These are phyloP conservation scores for Labrus mixtus DNA, from an alignment of 2,113 vertebrate genomes.

Conservation along the genomic window DNA sequence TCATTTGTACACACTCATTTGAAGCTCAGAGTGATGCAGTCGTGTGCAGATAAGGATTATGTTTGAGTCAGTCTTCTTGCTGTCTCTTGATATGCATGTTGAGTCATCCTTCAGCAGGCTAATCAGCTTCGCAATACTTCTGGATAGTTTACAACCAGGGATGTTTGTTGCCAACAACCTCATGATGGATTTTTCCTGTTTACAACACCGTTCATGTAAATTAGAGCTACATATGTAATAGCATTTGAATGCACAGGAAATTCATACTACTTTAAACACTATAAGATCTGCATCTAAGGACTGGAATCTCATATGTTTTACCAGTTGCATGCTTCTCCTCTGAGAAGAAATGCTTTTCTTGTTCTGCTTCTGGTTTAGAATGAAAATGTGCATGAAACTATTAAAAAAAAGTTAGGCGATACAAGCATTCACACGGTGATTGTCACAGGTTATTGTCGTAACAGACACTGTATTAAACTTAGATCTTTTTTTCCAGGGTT, in stretches of 20 bases:
- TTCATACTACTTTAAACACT: background rate
- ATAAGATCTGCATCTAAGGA: background rate
- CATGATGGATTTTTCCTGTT: slow-evolving; percentile 4
- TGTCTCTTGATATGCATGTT: slow-evolving; percentile 16
- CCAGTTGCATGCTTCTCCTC: background rate
- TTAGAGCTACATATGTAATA: background rate
- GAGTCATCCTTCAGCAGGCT: slow-evolving; percentile 47
- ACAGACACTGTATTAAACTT: background rate
- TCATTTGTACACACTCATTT: slow-evolving; percentile 29
- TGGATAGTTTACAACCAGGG: slow-evolving; percentile 20
- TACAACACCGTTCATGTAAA: background rate
- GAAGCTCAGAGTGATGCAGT: slow-evolving; percentile 29
- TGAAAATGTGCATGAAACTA: background rate
- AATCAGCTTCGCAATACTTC: slow-evolving; percentile 60
- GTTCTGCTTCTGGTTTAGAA: background rate
- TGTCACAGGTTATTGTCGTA: background rate
- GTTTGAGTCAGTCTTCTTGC: slow-evolving; percentile 47
- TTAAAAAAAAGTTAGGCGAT: background rate
- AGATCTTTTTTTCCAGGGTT: slow-evolving; percentile 72
- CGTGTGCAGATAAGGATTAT: slow-evolving; percentile 56
- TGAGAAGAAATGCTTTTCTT: background rate
- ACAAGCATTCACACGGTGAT: background rate
- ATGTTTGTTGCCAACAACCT: background rate
- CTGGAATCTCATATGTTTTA: background rate
- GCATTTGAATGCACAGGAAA: background rate